Evolutionary conservation across 2,797 vertebrate genomes (phyloP).

Genomic region (Notamacropus eugenii): DNA sequence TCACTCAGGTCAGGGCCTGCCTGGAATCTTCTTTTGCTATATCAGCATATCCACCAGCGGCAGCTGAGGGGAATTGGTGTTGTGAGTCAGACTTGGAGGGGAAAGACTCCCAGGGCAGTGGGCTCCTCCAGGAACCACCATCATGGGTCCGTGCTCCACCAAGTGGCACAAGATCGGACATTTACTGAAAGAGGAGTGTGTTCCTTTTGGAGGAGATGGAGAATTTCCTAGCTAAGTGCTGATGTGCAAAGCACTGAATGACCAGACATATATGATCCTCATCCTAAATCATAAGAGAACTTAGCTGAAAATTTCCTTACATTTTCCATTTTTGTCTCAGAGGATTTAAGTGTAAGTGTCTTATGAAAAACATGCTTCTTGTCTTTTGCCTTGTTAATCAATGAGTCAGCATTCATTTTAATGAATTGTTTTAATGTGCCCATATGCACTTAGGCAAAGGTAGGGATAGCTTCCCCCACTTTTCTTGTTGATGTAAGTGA

Average conservation of each 20-base stretch:
- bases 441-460: slow-evolving; percentile 26
- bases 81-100: not conserved
- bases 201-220: slow-evolving; percentile 28
- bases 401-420: not conserved
- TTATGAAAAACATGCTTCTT: slow-evolving; percentile 44
- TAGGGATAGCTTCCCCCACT: slow-evolving; percentile 20
- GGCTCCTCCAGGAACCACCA: no score
- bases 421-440: not conserved
- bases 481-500: slow-evolving; percentile 4
- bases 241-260: not conserved
- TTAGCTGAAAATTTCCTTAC: slow-evolving; percentile 21
- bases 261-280: not conserved
- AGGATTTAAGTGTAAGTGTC: not conserved
- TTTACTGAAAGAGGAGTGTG: not conserved
- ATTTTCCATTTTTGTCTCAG: not conserved
- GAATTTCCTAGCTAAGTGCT: slow-evolving; percentile 21
- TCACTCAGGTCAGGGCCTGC: not conserved
- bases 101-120: no score
- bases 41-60: not conserved
- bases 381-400: slow-evolving; percentile 19
- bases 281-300: slow-evolving; percentile 12
- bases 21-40: not conserved
- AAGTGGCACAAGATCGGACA: not conserved
- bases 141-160: no score
- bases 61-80: not conserved